Evolutionary conservation across 2,113 vertebrate species (phyloP).

Genomic region (Stigmatopora nigra): DNA sequence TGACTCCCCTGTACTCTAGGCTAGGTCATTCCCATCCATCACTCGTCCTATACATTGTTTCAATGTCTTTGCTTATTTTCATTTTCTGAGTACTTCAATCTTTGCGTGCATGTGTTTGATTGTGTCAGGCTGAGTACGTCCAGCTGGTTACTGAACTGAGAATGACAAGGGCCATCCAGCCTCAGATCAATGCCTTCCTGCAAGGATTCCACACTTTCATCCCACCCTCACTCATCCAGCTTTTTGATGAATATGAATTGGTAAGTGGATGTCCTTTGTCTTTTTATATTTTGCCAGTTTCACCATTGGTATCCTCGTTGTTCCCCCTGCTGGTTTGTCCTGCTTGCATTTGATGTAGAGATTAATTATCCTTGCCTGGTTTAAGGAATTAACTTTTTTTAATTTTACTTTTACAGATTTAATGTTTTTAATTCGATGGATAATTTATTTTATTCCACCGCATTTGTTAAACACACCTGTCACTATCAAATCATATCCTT

Average conservation of each 20-base stretch:
- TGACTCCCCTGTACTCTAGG: no score
- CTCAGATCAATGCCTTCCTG: conserved; percentile 95
- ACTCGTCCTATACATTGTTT: not conserved
- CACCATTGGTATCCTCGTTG: conserved; percentile 5
- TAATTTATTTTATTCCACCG: conserved; percentile 43
- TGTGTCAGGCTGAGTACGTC: conserved; percentile 89
- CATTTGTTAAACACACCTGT: conserved; percentile 36
- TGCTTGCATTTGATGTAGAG: conserved; percentile 20
- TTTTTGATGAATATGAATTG: conserved; percentile 98
- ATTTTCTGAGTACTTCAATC: conserved; percentile 22
- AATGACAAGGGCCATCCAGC: conserved; percentile 98
- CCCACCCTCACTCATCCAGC: conserved; percentile 89
- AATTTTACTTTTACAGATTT: no score
- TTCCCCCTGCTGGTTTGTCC: not conserved
- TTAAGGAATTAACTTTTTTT: no score
- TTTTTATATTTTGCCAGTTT: not conserved
- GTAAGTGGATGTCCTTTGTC: conserved; percentile 67
- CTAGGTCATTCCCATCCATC: no score
- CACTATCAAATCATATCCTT: conserved; percentile 23
- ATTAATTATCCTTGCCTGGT: conserved; percentile 34
- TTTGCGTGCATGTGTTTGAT: conserved; percentile 8
- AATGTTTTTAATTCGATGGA: conserved; percentile 20
- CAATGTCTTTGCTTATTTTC: conserved; percentile 7
- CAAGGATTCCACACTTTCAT: conserved; percentile 98
- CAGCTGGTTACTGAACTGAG: conserved; percentile 97